Evolutionary conservation across 1,140 invertebrate genomes (phyloP), one percentile per base, ranked within the genome.

Genomic region (Heliconius congener): DNA sequence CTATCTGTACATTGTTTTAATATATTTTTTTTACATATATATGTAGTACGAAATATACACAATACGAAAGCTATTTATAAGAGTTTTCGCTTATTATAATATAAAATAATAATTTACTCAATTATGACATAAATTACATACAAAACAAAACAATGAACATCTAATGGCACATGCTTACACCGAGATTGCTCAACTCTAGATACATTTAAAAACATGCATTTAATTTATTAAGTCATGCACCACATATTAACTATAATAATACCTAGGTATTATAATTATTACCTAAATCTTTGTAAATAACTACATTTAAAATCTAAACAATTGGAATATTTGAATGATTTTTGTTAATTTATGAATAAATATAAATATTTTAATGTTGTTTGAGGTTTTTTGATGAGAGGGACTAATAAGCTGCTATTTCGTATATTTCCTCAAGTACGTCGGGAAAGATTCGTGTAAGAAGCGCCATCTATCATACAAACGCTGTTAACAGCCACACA

Each of bases 401-500:
- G n/a, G n/a, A 23, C 55, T 60, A 60, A 66, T 66, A 9, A 66
- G 60, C 60, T 27, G 27, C 60, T 11, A 66, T 66, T 27, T 13
- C 5, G 9, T 27, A 66, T 1, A 27, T 66, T 66, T 66, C 27
- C 60, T 66, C 13, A 66, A 66, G 60, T 66, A 13, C 60, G 60
- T 66, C 27, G 27, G 60, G 60, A 66, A 66, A 66, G 60, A 30
- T 11, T 66, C 23, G 27, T 30, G 60, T 66, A 23, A 66, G 27
- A 66, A 80, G 76, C 80, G 88, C 88, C 87, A 92, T 90, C 90
- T 92, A 87, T 91, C 76, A 81, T 76, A 79, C 80, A 75, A 84
- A 84, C 76, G 76, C 78, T 83, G 80, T 84, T 84, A 86, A 84
- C 73, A 79, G 78, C 76, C 90, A 94, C 86, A 94, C 87, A 85